phyloP scores from a whole-genome alignment of 2,113 vertebrate genomes.

The Myrmecobius fasciatus region DNA sequence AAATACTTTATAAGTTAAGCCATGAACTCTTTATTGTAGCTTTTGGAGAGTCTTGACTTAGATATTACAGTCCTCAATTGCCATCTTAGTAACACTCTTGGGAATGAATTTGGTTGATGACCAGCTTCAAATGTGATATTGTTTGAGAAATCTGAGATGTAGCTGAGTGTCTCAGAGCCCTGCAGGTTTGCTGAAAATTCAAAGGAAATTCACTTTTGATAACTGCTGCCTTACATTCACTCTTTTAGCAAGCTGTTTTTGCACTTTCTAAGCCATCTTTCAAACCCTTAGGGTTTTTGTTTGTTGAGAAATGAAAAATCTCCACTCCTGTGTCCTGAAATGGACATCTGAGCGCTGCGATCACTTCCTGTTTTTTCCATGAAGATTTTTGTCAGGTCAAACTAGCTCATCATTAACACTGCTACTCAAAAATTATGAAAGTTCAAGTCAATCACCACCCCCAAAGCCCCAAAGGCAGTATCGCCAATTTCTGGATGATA shows the following conservation, averaged over 20 bases:
- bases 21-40: background rate
- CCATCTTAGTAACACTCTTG: background rate
- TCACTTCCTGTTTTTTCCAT: conserved; percentile 55
- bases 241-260: conserved; percentile 56
- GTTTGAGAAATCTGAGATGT: background rate
- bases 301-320: conserved; percentile 48
- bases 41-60: background rate
- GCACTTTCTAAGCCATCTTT: conserved; percentile 48
- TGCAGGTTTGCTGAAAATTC: background rate
- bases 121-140: background rate
- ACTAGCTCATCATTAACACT: conserved; percentile 65
- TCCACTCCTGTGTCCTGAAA: conserved; percentile 51
- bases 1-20: background rate
- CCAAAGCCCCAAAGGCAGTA: background rate
- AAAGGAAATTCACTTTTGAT: conserved; percentile 33
- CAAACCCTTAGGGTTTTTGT: conserved; percentile 38
- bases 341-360: conserved; percentile 39
- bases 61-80: background rate
- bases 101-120: background rate
- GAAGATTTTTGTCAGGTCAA: conserved; percentile 61
- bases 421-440: conserved; percentile 68
- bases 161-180: background rate
- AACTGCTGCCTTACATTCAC: conserved; percentile 7
- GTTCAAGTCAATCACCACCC: conserved; percentile 64
- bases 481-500: background rate